These are phyloP conservation scores for Bacillus rossius DNA, from an alignment of 1,140 invertebrate genomes.

Conservation along the genomic window DNA sequence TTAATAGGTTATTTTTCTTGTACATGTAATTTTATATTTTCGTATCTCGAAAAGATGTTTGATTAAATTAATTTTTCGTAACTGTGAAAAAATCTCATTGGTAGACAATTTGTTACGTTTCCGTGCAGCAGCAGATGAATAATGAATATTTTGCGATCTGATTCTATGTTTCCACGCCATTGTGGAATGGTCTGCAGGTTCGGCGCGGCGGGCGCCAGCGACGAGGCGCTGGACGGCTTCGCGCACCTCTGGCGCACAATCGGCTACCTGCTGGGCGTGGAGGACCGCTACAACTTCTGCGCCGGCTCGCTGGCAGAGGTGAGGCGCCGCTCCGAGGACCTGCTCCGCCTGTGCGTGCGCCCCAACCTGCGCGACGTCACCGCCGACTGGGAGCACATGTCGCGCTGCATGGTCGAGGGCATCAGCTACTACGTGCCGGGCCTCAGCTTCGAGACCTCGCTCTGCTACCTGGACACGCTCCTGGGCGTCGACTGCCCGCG, in stretches of 20 bases:
- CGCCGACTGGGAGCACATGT: slow-evolving; percentile 44
- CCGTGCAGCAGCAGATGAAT: no score
- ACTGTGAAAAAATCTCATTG: no score
- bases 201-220: slow-evolving; percentile 30
- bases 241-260: slow-evolving; percentile 46
- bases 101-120: no score
- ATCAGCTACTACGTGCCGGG: slow-evolving; percentile 34
- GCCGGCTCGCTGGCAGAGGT: slow-evolving; percentile 41
- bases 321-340: slow-evolving; percentile 35
- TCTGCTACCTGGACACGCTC: slow-evolving; percentile 34
- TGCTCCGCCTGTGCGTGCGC: slow-evolving; percentile 36
- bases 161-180: no score
- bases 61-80: no score
- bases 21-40: no score
- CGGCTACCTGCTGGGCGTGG: slow-evolving; percentile 43
- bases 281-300: slow-evolving; percentile 53
- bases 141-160: no score
- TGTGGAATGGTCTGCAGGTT: no score
- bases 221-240: slow-evolving; percentile 40
- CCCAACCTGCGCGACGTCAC: slow-evolving; percentile 38
- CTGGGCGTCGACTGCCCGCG: slow-evolving; percentile 32
- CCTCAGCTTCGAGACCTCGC: slow-evolving; percentile 27
- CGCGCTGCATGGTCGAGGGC: slow-evolving; percentile 37
- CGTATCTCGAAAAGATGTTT: no score
- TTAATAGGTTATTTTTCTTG: no score